Evolutionary conservation across 2,888 invertebrate species (phyloP), one percentile per base, ranked within the genome.

Genomic region (Ferdinandea cuprea): DNA sequence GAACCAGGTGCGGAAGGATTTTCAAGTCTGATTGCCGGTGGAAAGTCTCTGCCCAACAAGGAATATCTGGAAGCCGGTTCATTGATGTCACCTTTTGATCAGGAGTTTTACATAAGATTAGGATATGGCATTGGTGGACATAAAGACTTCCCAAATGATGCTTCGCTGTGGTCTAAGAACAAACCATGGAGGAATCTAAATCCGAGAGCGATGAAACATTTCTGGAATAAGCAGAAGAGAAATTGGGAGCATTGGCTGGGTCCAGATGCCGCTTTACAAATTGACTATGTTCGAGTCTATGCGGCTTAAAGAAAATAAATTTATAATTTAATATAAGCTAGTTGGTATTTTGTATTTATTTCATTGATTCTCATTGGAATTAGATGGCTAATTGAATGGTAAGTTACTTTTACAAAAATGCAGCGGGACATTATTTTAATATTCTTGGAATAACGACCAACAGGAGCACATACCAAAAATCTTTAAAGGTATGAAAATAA

Each of bases 111-210:
- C 94, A 95, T 97, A 21, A 93, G 94, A 0, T 87, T 97, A 59
- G 97, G 96, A 0, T 91, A 97, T 11, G 94, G 95, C 37, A 95
- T 96, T 44, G 97, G 96, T 0, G 97, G 97, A 0, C 90, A 93
- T 3, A 92, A 93, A 65, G 94, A 94, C 87, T 96, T 96, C 88
- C 92, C 93, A 0, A 95, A 96, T 86, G 86, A 77, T 44, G 66
- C 69, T 5, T 15, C 52, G 4, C 79, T 77, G 9, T 87, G 88
- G 86, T 4, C 72, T 2, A 68, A 68, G 1, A 19, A 48, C 0
- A 97, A 97, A 88, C 96, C 96, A 0, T 97, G 97, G 96, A 90
- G 78, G 21, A 96, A 96, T 88, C 88, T 88, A 2, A 93, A 93
- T 17, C 93, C 94, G 0, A 93, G 93, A 87, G 94, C 94, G 0